These are phyloP conservation scores for Graptemys geographica DNA, from an alignment of 2,797 vertebrate genomes.

Conservation along the genomic window DNA sequence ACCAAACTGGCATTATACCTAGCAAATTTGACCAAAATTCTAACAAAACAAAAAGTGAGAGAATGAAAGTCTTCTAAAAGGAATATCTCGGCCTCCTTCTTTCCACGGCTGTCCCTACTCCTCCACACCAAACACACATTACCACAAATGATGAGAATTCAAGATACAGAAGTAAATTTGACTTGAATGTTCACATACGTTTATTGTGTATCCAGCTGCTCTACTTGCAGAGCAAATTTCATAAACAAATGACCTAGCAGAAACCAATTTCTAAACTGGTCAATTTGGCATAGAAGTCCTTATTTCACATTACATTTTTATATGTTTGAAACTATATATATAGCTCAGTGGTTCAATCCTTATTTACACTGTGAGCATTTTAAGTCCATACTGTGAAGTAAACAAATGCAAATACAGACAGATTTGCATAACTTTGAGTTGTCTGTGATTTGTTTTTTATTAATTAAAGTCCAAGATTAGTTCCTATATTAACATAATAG, in stretches of 20 bases:
- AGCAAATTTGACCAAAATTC: not conserved
- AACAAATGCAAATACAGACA: not conserved
- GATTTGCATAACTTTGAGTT: not conserved
- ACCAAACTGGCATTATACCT: not conserved
- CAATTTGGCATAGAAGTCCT: not conserved
- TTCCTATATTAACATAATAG: no score
- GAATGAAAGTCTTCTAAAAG: not conserved
- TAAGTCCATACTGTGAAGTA: not conserved
- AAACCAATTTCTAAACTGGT: not conserved
- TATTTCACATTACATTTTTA: not conserved
- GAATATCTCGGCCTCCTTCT: not conserved
- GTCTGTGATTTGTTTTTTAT: not conserved
- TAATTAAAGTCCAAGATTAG: no score
- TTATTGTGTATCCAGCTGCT: not conserved
- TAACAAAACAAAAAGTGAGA: not conserved
- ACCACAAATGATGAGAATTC: not conserved
- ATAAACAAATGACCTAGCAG: conserved; percentile 3
- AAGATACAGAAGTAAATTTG: not conserved
- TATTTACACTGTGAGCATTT: not conserved
- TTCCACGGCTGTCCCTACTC: not conserved
- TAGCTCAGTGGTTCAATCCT: not conserved
- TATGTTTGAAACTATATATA: not conserved
- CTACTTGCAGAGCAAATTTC: not conserved
- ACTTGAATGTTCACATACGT: rapidly evolving
- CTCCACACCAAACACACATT: not conserved